phyloP scores from a whole-genome alignment of 2,113 vertebrate genomes.

The Bambusicola thoracicus region DNA sequence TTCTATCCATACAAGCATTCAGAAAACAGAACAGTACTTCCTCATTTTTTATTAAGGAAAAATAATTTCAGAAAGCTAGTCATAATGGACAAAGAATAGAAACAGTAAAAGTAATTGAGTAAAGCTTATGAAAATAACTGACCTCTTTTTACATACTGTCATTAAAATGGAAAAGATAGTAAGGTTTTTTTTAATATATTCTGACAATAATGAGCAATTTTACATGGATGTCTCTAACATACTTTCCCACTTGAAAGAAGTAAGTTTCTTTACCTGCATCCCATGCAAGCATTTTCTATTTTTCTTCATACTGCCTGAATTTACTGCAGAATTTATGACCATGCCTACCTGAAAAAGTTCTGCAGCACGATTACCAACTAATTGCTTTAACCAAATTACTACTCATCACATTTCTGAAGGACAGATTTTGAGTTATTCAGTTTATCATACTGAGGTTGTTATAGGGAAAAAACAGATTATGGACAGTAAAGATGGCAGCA shows the following conservation, averaged over 20 bases:
- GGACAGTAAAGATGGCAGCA: neutral
- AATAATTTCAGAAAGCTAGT: neutral
- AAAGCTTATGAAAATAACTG: neutral
- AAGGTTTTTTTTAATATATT: neutral
- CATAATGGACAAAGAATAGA: neutral
- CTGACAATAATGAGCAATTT: neutral
- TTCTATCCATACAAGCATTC: neutral
- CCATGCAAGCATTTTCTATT: neutral
- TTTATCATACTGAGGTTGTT: neutral
- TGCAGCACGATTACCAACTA: neutral
- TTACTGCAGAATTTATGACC: constrained; percentile 24
- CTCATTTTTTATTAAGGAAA: neutral
- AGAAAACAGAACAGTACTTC: neutral
- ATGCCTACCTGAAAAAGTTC: neutral
- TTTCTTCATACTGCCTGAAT: neutral
- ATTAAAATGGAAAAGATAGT: neutral
- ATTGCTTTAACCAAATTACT: neutral
- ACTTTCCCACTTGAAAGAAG: neutral
- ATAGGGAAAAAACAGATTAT: neutral
- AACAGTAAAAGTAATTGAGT: neutral
- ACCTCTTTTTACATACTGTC: neutral
- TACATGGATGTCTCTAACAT: neutral
- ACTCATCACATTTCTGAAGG: neutral
- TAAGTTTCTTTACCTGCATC: neutral
- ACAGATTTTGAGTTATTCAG: neutral